Evolutionary conservation across 1,140 invertebrate genomes (phyloP), one percentile per base, ranked within the genome.

Genomic region (Hycleus cichorii): DNA sequence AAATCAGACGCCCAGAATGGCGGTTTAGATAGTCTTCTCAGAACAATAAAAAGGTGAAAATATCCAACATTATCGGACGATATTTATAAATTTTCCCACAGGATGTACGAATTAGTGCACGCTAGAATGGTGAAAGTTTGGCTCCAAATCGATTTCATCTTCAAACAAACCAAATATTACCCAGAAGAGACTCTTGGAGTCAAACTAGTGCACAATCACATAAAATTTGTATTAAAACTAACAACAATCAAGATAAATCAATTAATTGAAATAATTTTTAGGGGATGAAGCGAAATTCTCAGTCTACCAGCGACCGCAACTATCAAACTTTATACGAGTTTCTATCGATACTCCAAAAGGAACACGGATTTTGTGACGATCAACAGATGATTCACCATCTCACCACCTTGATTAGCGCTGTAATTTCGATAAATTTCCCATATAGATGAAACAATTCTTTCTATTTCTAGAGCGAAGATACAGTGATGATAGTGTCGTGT

Each of bases 1-100:
- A 57, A 57, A 57, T 46, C 58, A 6, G 47, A 57, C 43, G 58
- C 62, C 3, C 62, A 63, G 47, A 32, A 47, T 18, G 62, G 58
- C 12, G 48, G 57, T 24, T 3, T 57, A 2, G 49, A 60, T 39
- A 48, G 47, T 10, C 47, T 63, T 47, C 25, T 59, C 3, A 12
- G 18, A 10, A 24, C 26, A 39, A 38, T 55, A 4, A 40, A 47
- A n/a, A 59, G 56, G 57, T 59, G 12, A 25, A 26, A 38, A 32
- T 1, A 7, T 10, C 45, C 12, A 6, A 52, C 10, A 39, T 39
- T 8, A 38, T 38, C 12, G 7, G 18, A 18, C 18, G 18, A 18
- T 18, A 18, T 18, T 18, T 18, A 18, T 18, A 18, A 18, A 18
- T 18, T 18, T 18, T 18, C 18, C 18, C 18, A 18, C 18, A 61